phyloP scores from a whole-genome alignment of 2,797 vertebrate species.

The Thripadectes ignobilis region DNA sequence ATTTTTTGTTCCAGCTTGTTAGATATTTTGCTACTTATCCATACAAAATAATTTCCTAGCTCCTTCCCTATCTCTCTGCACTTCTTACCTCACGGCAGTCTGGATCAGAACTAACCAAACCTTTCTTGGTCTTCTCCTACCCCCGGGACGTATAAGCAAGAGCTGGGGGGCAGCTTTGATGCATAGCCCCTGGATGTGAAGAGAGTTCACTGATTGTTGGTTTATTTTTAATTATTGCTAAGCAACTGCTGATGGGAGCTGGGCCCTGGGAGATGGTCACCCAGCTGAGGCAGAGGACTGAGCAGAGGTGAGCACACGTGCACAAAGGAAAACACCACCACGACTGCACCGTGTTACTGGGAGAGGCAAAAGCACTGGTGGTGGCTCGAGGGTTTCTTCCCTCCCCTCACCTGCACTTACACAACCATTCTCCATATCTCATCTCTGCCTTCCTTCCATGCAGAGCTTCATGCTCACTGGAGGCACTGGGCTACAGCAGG shows the following conservation, averaged over 20 bases:
- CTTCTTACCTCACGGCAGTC: not conserved
- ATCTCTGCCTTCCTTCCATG: not conserved
- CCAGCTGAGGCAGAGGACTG: not conserved
- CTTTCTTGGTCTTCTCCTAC: not conserved
- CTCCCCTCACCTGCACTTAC: not conserved
- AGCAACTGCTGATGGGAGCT: not conserved
- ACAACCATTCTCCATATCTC: not conserved
- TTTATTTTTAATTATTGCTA: not conserved
- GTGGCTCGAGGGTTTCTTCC: not conserved
- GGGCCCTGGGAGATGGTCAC: rapidly evolving
- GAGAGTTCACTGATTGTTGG: not conserved
- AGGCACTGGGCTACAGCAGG: not conserved
- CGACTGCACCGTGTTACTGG: not conserved
- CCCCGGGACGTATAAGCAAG: rapidly evolving
- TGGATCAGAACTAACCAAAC: not conserved
- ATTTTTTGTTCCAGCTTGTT: not conserved
- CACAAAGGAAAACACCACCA: rapidly evolving
- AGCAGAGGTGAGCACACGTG: not conserved
- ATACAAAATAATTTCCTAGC: not conserved
- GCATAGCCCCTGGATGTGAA: not conserved
- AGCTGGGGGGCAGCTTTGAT: not conserved
- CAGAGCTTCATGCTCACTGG: not conserved
- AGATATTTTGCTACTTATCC: not conserved
- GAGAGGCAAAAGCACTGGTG: not conserved
- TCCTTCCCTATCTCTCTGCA: not conserved